Evolutionary conservation across 2,113 vertebrate species (phyloP).

Genomic region (Rhea americana): DNA sequence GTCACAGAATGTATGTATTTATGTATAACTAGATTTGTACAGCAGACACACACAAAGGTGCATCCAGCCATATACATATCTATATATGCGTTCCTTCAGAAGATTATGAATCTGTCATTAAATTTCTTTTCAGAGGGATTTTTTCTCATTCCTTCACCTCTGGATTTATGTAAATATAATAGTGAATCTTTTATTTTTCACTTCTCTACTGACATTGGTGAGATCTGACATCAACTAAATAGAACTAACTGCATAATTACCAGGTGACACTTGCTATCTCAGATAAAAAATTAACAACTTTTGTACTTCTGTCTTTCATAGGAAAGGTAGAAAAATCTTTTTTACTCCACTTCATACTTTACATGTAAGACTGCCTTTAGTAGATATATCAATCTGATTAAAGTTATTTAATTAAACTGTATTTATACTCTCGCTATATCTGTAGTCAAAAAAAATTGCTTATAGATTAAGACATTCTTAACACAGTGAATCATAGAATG

Average conservation of each 20-base stretch:
- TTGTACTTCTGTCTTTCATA: neutral
- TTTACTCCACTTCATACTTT: neutral
- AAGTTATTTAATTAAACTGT: neutral
- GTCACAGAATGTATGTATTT: neutral
- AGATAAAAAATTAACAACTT: neutral
- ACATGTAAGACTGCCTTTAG: neutral
- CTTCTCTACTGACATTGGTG: neutral
- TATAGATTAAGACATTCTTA: neutral
- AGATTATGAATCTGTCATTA: neutral
- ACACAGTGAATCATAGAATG: neutral
- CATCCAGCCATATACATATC: neutral
- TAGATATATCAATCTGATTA: neutral
- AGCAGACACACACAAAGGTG: neutral
- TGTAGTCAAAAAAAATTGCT: neutral
- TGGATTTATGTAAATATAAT: neutral
- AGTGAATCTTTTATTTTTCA: neutral
- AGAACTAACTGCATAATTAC: neutral
- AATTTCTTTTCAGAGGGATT: neutral
- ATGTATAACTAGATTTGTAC: neutral
- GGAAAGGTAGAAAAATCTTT: neutral
- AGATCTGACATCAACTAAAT: neutral
- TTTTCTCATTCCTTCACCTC: neutral
- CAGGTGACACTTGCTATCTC: neutral
- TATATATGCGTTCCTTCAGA: neutral
- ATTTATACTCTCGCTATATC: neutral